Conservation (phyloP, 2,113 vertebrate species). For the Benitochromis conjunctus region DNA sequence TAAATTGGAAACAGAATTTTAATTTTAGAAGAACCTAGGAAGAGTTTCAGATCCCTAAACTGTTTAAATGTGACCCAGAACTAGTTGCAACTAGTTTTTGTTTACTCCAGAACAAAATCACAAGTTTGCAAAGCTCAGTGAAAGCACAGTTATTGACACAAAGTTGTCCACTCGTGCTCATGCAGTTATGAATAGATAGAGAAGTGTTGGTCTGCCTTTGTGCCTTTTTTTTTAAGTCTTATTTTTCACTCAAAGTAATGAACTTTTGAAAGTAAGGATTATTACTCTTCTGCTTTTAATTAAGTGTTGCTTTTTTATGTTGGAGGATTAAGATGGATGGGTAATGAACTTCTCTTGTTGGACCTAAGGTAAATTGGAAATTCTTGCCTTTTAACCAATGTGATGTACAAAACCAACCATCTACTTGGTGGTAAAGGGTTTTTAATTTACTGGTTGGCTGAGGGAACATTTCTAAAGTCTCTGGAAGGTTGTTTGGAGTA, state of each 20-base stretch:
- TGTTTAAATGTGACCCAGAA: not conserved
- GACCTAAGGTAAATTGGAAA: not conserved
- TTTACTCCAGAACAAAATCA: not conserved
- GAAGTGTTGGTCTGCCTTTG: not conserved
- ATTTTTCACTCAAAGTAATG: not conserved
- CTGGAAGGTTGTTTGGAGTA: not conserved
- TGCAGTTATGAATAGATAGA: not conserved
- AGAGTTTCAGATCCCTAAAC: not conserved
- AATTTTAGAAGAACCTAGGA: not conserved
- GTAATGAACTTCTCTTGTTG: not conserved
- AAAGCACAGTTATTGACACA: not conserved
- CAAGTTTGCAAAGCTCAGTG: not conserved
- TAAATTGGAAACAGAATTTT: not conserved
- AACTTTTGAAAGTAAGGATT: not conserved
- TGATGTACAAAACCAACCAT: not conserved
- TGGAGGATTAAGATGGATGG: not conserved
- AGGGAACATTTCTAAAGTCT: not conserved
- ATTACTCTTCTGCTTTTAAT: not conserved
- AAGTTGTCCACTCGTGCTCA: not conserved
- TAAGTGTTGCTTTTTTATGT: not conserved
- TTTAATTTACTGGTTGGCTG: not conserved
- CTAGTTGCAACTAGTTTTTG: not conserved
- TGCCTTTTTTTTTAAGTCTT: not conserved
- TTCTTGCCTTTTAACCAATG: not conserved
- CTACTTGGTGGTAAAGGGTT: not conserved